Evolutionary conservation across 1,140 invertebrate species (phyloP), one percentile per base, ranked within the genome.

Genomic region (Drosophila simulans): DNA sequence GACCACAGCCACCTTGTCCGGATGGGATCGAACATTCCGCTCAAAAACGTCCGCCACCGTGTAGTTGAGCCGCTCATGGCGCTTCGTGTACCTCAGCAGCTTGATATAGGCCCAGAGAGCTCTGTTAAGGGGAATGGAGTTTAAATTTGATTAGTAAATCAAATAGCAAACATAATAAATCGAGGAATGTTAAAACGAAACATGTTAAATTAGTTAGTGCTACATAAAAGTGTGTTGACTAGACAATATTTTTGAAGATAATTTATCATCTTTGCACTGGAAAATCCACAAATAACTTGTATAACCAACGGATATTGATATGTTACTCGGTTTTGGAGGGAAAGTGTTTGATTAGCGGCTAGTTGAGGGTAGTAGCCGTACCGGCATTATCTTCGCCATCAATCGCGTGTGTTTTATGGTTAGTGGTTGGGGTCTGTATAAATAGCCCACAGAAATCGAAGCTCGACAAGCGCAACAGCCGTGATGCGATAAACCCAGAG

Each of bases 1-100:
- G 22, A 97, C 93, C 49, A 98, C 95, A 62, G 95, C 96, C 1
- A 94, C 80, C 93, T 97, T 97, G 37, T 97, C 94, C 0, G 97
- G 97, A 93, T 97, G 94, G 82, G 94, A 95, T 35, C 93, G 93
- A 0, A 96, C 96, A 69, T 94, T 93, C 56, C 94, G 91, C 51
- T 94, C 94, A 88, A 98, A 97, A 39, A 97, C 94, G 71, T 97
- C 95, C 0, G 95, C 94, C 42, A 97, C 94, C 0, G 94, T 95
- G 72, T 94, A 92, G 81, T 97, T 95, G 68, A 95, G 94, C 20
- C 94, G 94, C 22, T 94, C 93, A 49, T 95, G 94, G 25, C 79
- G 92, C 64, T 94, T 93, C 22, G 96, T 95, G 54, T 94, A 92
- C 72, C 93, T 91, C 68, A 96, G 84, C 15, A 97, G 92, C 81